Evolutionary conservation across 2,113 vertebrate genomes (phyloP), one percentile per base, ranked within the genome.

Genomic region (Atlantisia rogersi): DNA sequence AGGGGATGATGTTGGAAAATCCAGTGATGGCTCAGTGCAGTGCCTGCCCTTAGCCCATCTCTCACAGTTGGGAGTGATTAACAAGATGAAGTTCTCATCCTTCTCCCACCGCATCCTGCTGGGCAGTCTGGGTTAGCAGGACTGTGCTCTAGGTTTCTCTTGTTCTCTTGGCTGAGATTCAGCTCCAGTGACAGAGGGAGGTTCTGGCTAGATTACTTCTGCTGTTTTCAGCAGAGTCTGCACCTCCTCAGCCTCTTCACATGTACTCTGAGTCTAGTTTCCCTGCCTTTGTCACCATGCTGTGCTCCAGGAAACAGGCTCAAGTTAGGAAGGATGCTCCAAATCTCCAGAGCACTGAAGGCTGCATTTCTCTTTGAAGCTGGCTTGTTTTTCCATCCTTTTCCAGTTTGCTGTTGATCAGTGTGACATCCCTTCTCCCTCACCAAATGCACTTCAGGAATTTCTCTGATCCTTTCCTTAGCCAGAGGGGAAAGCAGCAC

Each of bases 1-100:
- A 50, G 7, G 75, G 39, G 39, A 60, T 80, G 52, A 69, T 80
- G 68, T 9, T 39, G 71, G 70, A 79, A 88, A 68, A 76, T 14
- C 11, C 6, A 0, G n/a, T 0, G 1, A 31, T 25, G 53, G 26
- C 42, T 55, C 71, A 78, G 70, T 4, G 0, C 11, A 35, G 22
- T 19, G 40, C 82, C 82, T 65, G 65, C 88, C 68, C 62, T 75
- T n/a, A 62, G 74, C 62, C 52, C 0, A 0, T 35, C 65, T 91
- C 59, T 78, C 52, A 42, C 86, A 35, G 67, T 42, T 19, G 67
- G 88, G 76, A 90, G 78, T 92, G 93, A 90, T 77, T 42, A 90
- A 60, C 0, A 1, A 75, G 85, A 80, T 1, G 8, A 68, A 40
- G 58, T 26, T 88, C 91, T 80, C 58, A 74, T 94, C 69, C 85